A percentile compares a stretch with the other conserved stretches of the same genome.
Evolutionary conservation across 2,888 invertebrate species (phyloP).

Genomic region (Automeris io): DNA sequence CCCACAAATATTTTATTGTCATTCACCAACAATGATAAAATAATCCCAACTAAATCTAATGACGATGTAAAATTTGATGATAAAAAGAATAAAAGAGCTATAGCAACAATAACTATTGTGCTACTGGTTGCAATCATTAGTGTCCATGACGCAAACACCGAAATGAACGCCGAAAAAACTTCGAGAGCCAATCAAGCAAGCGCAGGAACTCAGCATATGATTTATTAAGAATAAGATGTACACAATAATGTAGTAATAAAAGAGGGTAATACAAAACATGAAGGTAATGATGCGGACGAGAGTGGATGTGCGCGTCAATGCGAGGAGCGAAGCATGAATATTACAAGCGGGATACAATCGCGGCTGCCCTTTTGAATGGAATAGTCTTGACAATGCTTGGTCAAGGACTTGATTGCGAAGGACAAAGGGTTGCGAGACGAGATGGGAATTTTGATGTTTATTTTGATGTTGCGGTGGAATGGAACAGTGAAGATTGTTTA

Average conservation of each 20-base stretch:
- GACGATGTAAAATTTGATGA: conserved; percentile 58
- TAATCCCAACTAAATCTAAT: conserved; percentile 70
- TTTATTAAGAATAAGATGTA: conserved; percentile 51
- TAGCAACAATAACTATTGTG: conserved; percentile 71
- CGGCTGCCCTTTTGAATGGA: conserved; percentile 61
- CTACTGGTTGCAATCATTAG: conserved; percentile 70
- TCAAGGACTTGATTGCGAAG: conserved; percentile 67
- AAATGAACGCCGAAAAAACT: conserved; percentile 58
- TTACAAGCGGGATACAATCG: conserved; percentile 66
- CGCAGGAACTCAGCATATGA: conserved; percentile 34
- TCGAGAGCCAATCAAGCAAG: conserved; percentile 64
- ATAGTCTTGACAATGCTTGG: conserved; percentile 59
- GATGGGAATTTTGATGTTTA: conserved; percentile 20
- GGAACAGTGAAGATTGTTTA: not conserved
- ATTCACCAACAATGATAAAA: conserved; percentile 38
- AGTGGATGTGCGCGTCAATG: conserved; percentile 68
- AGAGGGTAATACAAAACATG: conserved; percentile 60
- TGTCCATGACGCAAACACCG: conserved; percentile 73
- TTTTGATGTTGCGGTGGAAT: conserved; percentile 17
- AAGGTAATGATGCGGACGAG: conserved; percentile 74
- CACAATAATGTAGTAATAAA: conserved; percentile 63
- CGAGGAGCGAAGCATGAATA: conserved; percentile 68
- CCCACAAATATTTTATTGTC: conserved; percentile 53
- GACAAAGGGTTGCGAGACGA: conserved; percentile 56
- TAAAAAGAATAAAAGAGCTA: conserved; percentile 48